phyloP scores from a whole-genome alignment of 2,888 invertebrate species.

The Mantis religiosa region DNA sequence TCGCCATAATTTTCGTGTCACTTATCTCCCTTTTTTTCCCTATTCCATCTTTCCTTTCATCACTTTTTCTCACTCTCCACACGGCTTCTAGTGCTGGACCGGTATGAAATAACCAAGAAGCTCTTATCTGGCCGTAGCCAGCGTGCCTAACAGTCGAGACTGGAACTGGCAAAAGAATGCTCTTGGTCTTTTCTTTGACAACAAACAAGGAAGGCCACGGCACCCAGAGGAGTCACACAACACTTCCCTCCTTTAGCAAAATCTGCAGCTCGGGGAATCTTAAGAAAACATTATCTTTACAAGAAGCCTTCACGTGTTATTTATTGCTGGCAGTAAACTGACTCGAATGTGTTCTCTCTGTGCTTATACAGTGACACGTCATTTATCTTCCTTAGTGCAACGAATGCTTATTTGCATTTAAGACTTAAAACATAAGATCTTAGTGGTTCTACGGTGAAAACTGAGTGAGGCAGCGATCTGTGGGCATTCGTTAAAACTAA shows the following conservation, averaged over 20 bases:
- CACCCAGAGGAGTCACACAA: neutral
- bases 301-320: neutral
- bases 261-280: neutral
- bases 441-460: neutral
- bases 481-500: neutral
- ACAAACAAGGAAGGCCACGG: neutral
- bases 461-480: neutral
- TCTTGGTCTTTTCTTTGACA: neutral
- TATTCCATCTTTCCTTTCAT: neutral
- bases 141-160: neutral
- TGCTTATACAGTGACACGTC: neutral
- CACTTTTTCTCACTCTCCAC: neutral
- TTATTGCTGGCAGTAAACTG: neutral
- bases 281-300: neutral
- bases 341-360: neutral
- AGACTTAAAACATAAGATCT: neutral
- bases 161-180: neutral
- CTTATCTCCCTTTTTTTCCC: neutral
- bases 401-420: neutral
- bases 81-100: neutral
- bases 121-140: neutral
- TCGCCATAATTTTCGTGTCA: neutral
- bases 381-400: neutral
- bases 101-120: neutral
- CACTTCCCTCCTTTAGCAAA: neutral